phyloP scores from a whole-genome alignment of 2,888 invertebrate species.

The Marronus borbonicus region DNA sequence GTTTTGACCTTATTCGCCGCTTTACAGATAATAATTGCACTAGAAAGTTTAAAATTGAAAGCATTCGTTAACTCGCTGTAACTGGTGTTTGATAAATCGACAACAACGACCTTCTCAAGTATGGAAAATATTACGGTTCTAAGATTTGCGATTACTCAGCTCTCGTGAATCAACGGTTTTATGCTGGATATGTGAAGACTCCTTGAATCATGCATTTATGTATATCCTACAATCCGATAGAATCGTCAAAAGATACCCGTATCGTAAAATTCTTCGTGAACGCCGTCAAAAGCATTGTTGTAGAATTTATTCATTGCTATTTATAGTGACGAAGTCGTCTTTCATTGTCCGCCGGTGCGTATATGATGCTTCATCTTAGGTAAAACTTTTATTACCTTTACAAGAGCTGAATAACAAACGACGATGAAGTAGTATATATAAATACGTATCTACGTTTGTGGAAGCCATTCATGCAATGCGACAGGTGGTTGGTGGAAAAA shows the following conservation, averaged over 20 bases:
- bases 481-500: not conserved
- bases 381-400: conserved; percentile 18
- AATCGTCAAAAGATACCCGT: not conserved
- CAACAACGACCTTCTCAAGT: too few relatives aligned
- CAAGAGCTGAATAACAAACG: conserved; percentile 8
- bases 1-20: too few relatives aligned
- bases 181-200: too few relatives aligned
- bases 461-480: not conserved
- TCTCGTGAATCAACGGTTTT: too few relatives aligned
- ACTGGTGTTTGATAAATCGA: too few relatives aligned
- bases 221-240: too few relatives aligned
- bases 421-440: not conserved
- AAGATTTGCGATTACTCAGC: too few relatives aligned
- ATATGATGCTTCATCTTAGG: conserved; percentile 14
- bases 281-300: conserved; percentile 15
- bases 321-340: conserved; percentile 7
- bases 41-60: too few relatives aligned
- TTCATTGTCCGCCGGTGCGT: conserved; percentile 8
- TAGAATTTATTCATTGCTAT: conserved; percentile 22
- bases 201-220: too few relatives aligned
- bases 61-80: too few relatives aligned
- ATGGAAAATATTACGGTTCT: too few relatives aligned
- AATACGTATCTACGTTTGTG: not conserved
- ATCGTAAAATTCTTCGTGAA: not conserved
- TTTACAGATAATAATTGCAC: too few relatives aligned